A percentile compares a stretch with the other conserved stretches of the same genome.
Evolutionary conservation across 1,140 invertebrate genomes (phyloP).

Genomic region (Tyrophagus putrescentiae): DNA sequence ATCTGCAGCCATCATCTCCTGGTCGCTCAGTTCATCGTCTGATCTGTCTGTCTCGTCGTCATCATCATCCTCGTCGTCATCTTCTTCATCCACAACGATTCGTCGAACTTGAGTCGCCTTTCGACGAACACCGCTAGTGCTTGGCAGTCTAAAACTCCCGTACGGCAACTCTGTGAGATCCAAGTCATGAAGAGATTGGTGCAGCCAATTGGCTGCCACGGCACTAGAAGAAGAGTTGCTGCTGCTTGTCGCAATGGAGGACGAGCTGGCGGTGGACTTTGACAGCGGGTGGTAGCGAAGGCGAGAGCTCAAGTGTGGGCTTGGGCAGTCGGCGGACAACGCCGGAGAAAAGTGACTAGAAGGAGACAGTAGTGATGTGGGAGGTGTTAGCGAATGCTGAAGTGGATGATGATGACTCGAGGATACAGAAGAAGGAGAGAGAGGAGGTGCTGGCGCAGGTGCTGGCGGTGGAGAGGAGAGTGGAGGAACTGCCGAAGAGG

Average conservation of each 20-base stretch:
- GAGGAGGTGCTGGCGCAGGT: not conserved
- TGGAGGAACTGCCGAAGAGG: not conserved
- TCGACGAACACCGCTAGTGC: not conserved
- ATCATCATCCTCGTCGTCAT: not conserved
- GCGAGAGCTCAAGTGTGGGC: not conserved
- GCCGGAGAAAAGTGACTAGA: too few species aligned
- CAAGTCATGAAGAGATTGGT: not conserved
- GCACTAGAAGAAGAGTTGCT: not conserved
- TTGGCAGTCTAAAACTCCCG: not conserved
- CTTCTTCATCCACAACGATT: not conserved
- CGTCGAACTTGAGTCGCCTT: not conserved
- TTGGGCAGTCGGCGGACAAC: too few species aligned
- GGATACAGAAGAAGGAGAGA: too few species aligned
- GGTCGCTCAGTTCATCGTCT: not conserved
- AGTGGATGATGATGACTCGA: too few species aligned
- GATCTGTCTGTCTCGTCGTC: not conserved
- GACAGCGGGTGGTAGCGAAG: not conserved
- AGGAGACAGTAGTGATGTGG: too few species aligned
- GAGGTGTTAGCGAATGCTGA: too few species aligned
- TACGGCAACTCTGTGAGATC: not conserved
- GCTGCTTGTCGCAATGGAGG: not conserved
- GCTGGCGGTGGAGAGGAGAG: not conserved
- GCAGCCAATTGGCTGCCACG: not conserved
- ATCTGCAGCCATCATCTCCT: not conserved
- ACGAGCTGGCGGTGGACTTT: not conserved